Conservation (phyloP, 37 sponge, comb jelly and placozoan species). For the Halisarca cf. caerulea region DNA sequence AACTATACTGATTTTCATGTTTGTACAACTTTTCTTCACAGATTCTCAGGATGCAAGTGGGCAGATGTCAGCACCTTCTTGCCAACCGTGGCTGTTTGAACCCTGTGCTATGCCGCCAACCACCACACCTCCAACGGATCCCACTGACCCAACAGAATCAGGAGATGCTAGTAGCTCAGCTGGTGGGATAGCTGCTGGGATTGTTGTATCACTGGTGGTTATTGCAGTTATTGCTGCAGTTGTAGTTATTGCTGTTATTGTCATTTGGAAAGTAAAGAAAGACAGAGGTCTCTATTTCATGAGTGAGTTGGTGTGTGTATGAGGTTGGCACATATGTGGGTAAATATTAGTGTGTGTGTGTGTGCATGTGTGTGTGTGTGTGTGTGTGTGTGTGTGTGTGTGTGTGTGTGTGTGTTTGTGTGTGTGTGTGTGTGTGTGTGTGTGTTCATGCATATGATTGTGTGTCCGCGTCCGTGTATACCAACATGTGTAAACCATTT, state of each 20-base stretch:
- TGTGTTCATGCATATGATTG: too few species aligned
- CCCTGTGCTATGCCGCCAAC: neutral
- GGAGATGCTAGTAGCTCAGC: neutral
- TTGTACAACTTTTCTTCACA: neutral
- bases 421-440: too few species aligned
- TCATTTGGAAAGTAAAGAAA: neutral
- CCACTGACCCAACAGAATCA: neutral
- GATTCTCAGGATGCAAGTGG: neutral
- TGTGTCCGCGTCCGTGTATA: too few species aligned
- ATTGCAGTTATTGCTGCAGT: neutral
- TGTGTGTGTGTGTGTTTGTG: neutral
- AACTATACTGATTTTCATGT: too few species aligned
- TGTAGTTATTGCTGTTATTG: neutral
- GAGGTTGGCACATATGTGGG: neutral
- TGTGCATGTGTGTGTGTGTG: neutral
- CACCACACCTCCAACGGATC: neutral
- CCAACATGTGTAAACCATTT: too few species aligned
- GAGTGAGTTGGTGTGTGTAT: constrained; percentile 14
- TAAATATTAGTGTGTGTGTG: neutral
- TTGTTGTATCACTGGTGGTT: neutral
- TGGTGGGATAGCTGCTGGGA: neutral
- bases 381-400: constrained; percentile 13
- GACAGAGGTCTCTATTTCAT: neutral
- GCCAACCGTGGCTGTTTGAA: neutral
- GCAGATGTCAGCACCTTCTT: neutral